phyloP scores from a whole-genome alignment of 2,888 invertebrate species.

The Synergus japonicus region DNA sequence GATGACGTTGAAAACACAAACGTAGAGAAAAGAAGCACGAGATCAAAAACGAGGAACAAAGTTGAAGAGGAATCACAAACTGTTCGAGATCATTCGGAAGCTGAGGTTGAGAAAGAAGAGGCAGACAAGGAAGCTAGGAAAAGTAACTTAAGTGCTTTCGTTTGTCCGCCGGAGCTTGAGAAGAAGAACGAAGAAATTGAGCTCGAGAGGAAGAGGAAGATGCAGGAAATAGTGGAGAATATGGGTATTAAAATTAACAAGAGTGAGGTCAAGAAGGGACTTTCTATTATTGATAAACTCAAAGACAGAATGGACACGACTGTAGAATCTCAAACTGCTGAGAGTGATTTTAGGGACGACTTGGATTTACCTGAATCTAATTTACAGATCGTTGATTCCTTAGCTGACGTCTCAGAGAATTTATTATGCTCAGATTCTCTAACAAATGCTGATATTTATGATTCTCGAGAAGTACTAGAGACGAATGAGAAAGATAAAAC shows the following conservation, averaged over 20 bases:
- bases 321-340: slow-evolving; percentile 7
- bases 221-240: slow-evolving; percentile 77
- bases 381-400: background rate
- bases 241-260: slow-evolving; percentile 68
- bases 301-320: slow-evolving; percentile 72
- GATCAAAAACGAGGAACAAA: slow-evolving; percentile 16
- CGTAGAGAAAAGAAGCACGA: background rate
- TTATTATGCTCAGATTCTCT: background rate
- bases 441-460: slow-evolving; percentile 26
- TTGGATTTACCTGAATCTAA: slow-evolving; percentile 13
- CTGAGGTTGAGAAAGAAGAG: slow-evolving; percentile 30
- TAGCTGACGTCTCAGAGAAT: background rate
- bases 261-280: slow-evolving; percentile 65
- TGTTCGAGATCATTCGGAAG: background rate
- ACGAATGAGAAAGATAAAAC: slow-evolving; percentile 32
- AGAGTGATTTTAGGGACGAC: slow-evolving; percentile 11
- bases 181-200: slow-evolving; percentile 78
- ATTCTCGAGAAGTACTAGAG: slow-evolving; percentile 25
- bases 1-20: background rate
- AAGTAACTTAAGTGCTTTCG: slow-evolving; percentile 72
- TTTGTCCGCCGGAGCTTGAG: slow-evolving; percentile 75
- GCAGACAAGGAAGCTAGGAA: slow-evolving; percentile 48
- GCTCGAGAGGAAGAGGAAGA: slow-evolving; percentile 77
- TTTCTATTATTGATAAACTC: slow-evolving; percentile 72
- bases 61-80: slow-evolving; percentile 38